Base-by-base conservation (phyloP, 1,140 invertebrate genomes). In the Rhizoglyphus robini region DNA sequence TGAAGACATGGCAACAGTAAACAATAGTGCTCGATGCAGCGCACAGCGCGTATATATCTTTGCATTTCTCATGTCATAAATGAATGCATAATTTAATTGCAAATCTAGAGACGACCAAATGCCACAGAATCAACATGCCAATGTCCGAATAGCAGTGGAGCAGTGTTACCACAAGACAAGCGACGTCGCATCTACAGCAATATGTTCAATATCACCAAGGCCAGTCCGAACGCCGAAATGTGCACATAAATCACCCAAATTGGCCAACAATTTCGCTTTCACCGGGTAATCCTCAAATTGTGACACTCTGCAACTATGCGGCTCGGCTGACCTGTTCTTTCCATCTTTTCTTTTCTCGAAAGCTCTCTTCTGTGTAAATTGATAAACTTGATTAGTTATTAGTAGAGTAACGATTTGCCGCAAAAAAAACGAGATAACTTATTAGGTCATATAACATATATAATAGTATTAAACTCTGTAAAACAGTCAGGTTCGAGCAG, bases 11-110 rank as follows among this genome's bases (percentile, higher is more conserved):
- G 36, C 36, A 41, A 41, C 36, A 41, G 36, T 41, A n/a, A n/a
- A n/a, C n/a, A n/a, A n/a, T n/a, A n/a, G n/a, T n/a, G 36, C 36
- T 41, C 18, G 36, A 18, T 41, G 36, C 18, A 11, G 36, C n/a
- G n/a, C n/a, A n/a, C n/a, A n/a, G n/a, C n/a, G 36, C 36, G 36
- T 8, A 8, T 8, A 41, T 41, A 41, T 8, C 51, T 54, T 25
- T 54, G 20, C 51, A 25, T 54, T 25, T 54, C 51, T 54, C 51
- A 54, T 54, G 31, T 54, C 51, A 54, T 54, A 54, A 54, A 54
- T 54, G 51, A 54, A 54, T 54, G 51, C 51, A 54, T 54, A 54
- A 54, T 54, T 54, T 54, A 54, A 54, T 54, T 54, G 51, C 51
- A 54, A 54, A 54, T 54, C 51, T 54, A 54, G 51, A 54, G 51